A percentile compares a stretch with the other conserved stretches of the same genome.
These are phyloP conservation scores for Halcyon chelicuti DNA, from an alignment of 2,797 vertebrate genomes.

Conservation along the genomic window DNA sequence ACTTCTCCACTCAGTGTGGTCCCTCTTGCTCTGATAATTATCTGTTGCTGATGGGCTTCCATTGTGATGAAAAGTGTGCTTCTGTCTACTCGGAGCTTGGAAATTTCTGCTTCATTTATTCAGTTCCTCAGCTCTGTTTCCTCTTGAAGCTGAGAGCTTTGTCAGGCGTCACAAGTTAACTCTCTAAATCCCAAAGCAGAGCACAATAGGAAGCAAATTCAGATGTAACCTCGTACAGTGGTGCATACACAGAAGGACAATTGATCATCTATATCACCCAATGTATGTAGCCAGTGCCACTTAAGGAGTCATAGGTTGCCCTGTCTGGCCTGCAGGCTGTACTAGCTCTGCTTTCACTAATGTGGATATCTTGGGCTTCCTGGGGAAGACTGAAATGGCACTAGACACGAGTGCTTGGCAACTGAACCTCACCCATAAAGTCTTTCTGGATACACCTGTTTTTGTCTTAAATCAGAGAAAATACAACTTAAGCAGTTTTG, in stretches of 20 bases:
- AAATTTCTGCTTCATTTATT: background rate
- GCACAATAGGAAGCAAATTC: background rate
- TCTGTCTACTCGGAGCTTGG: background rate
- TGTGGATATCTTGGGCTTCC: background rate
- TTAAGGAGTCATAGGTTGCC: background rate
- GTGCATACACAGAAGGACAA: background rate
- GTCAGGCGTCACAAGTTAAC: background rate
- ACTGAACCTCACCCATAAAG: background rate
- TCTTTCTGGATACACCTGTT: background rate
- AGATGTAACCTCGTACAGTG: background rate
- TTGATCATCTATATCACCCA: background rate
- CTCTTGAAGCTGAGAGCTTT: background rate
- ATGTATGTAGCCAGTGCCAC: background rate
- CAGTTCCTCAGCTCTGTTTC: background rate
- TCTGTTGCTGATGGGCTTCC: background rate
- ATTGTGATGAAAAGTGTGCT: background rate
- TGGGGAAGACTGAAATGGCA: background rate
- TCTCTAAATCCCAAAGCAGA: background rate
- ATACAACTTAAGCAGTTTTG: accelerated
- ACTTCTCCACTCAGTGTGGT: background rate
- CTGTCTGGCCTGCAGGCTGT: background rate
- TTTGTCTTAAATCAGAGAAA: background rate
- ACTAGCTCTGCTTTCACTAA: background rate
- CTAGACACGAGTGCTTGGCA: background rate
- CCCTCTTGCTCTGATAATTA: too few species aligned